Base-by-base conservation (phyloP, 1,140 invertebrate species). In the Acyrthosiphon pisum region DNA sequence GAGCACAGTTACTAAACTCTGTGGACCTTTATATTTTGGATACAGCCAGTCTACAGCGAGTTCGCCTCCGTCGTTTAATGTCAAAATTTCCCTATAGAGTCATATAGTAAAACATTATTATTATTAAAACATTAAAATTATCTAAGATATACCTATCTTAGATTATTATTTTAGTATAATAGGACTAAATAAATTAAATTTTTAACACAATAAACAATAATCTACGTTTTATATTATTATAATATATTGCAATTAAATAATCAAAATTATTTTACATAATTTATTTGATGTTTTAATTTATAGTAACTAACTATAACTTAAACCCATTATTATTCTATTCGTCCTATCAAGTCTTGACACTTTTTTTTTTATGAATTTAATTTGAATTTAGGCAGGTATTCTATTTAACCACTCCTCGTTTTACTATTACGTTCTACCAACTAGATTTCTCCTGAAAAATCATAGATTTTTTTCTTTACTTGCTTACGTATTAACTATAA, bases 21-120 rank as follows among this genome's bases (percentile, higher is more conserved):
- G 94, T 92, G 95, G 96, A 7, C 95, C 94, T 93, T 96, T 96
- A 81, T 96, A 96, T 91, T 96, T 95, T 26, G 94, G 94, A 83
- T 94, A 94, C 44, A 95, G 94, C 98, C 98, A 98, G 95, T 99
- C 98, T 84, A 99, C 95, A 7, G 97, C 97, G 37, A 98, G 96
- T 95, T 98, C 96, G 6, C 98, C 98, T 26, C 98, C 98, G 95
- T 98, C 98, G 86, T 96, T 96, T 83, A 98, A 95, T 41, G 95
- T 95, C 91, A 98, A 94, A 89, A 98, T 96, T 95, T 98, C 97
- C 94, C 98, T 98, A 94, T n/a, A 95, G 94, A 94, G 6, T n/a
- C 18, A 14, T 68, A 68, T n/a, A 76, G n/a, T 76, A 76, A 76
- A 35, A 76, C n/a, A 76, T 30, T 68, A 68, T 60, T n/a, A 76